Evolutionary conservation across 2,888 invertebrate genomes (phyloP).

Genomic region (Eupeodes latifasciatus): DNA sequence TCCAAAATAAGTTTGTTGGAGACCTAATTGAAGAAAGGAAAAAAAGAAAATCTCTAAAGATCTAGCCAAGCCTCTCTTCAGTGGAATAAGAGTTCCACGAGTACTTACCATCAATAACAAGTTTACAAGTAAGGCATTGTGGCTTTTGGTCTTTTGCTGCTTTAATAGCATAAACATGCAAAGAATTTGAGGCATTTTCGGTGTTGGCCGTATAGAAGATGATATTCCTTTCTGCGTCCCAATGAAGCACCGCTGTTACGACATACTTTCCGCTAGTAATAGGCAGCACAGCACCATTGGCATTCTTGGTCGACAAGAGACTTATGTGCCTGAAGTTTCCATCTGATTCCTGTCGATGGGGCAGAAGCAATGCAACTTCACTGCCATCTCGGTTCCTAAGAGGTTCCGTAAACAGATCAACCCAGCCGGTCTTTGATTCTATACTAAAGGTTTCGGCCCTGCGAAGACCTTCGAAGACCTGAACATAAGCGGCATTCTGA

Average conservation of each 20-base stretch:
- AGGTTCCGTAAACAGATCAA: conserved; percentile 90
- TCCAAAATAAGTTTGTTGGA: conserved; percentile 82
- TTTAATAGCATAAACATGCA: conserved; percentile 92
- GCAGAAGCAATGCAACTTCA: conserved; percentile 89
- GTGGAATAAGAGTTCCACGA: neutral
- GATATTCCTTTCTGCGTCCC: conserved; percentile 88
- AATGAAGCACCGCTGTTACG: conserved; percentile 90
- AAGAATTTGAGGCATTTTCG: conserved; percentile 89
- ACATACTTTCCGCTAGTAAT: conserved; percentile 88
- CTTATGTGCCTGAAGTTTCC: conserved; percentile 89
- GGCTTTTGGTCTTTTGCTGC: conserved; percentile 84
- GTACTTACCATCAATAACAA: conserved; percentile 79
- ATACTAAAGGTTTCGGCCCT: conserved; percentile 80
- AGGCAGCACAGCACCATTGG: conserved; percentile 81
- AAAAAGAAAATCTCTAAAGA: neutral
- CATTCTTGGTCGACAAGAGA: conserved; percentile 84
- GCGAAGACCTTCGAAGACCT: conserved; percentile 86
- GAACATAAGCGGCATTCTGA: conserved; percentile 90
- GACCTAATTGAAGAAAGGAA: conserved; percentile 69
- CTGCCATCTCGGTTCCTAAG: conserved; percentile 88
- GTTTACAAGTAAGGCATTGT: conserved; percentile 91
- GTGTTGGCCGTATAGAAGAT: conserved; percentile 94
- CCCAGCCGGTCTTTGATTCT: conserved; percentile 88
- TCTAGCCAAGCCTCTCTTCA: neutral
- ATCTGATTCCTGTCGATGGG: conserved; percentile 85